phyloP scores from a whole-genome alignment of 92 coral and sea anemone genomes.

The Siderastrea radians region DNA sequence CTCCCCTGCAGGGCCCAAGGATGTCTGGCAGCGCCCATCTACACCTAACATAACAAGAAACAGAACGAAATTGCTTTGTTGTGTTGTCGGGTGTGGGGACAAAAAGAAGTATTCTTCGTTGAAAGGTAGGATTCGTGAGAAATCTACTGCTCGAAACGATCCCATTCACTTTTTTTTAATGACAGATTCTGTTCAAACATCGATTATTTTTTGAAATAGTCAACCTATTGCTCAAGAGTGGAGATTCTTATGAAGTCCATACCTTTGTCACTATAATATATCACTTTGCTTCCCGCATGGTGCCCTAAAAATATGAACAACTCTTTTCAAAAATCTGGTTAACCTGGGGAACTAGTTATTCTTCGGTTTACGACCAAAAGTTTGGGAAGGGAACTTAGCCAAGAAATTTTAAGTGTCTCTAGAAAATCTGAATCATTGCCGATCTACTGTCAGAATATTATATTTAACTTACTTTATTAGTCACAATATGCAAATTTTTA shows the following conservation, averaged over 20 bases:
- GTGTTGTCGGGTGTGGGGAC: neutral
- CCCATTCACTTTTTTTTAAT: neutral
- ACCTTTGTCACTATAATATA: neutral
- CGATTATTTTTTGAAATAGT: neutral
- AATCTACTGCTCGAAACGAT: neutral
- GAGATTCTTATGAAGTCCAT: neutral
- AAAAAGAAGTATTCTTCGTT: neutral
- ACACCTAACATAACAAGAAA: slow-evolving; percentile 10
- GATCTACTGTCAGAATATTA: slow-evolving; percentile 2
- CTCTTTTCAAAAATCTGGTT: neutral
- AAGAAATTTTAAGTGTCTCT: neutral
- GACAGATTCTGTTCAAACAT: neutral
- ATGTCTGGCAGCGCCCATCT: slow-evolving; percentile 50
- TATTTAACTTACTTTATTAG: neutral
- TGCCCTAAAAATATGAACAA: neutral
- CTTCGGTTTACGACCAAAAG: no score
- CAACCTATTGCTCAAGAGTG: no score
- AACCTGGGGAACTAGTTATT: neutral
- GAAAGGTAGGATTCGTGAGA: slow-evolving; percentile 7
- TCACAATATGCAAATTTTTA: slow-evolving; percentile 24
- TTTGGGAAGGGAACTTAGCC: neutral
- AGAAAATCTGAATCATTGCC: neutral
- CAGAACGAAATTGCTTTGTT: slow-evolving; percentile 22
- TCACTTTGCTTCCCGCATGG: slow-evolving; percentile 21
- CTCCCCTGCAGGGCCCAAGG: slow-evolving; percentile 15